Evolutionary conservation across 2,113 vertebrate species (phyloP).

Genomic region (Probosciger aterrimus): DNA sequence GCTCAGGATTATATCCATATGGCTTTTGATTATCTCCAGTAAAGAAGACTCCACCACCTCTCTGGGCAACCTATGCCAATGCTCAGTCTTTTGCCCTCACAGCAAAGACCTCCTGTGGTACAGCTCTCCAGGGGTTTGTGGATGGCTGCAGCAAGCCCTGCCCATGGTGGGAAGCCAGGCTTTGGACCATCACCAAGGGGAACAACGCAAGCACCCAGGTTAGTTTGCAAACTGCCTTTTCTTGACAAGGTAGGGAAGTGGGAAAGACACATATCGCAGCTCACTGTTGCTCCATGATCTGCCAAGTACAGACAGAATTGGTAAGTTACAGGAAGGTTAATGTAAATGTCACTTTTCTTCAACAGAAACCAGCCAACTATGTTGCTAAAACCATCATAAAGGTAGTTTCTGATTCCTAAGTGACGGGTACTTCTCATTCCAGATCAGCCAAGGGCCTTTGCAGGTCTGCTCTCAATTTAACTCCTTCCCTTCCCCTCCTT

Average conservation of each 20-base stretch:
- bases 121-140: rapidly evolving
- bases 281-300: rapidly evolving
- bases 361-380: background rate
- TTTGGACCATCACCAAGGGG: background rate
- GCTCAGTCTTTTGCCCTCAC: background rate
- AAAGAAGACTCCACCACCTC: background rate
- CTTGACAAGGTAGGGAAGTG: background rate
- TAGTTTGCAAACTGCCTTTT: background rate
- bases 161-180: background rate
- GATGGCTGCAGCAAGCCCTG: background rate
- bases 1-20: background rate
- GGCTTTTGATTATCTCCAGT: background rate
- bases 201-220: rapidly evolving
- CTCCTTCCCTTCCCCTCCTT: background rate
- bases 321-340: background rate
- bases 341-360: background rate
- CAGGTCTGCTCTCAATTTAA: background rate
- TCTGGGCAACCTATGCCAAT: background rate
- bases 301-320: background rate
- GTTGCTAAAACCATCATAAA: background rate
- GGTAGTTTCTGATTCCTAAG: background rate
- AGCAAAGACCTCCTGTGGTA: background rate
- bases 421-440: background rate
- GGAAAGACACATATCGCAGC: rapidly evolving
- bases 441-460: too few relatives aligned